Evolutionary conservation across 2,797 vertebrate genomes (phyloP), one percentile per base, ranked within the genome.

Genomic region (Enteromius paludinosus): DNA sequence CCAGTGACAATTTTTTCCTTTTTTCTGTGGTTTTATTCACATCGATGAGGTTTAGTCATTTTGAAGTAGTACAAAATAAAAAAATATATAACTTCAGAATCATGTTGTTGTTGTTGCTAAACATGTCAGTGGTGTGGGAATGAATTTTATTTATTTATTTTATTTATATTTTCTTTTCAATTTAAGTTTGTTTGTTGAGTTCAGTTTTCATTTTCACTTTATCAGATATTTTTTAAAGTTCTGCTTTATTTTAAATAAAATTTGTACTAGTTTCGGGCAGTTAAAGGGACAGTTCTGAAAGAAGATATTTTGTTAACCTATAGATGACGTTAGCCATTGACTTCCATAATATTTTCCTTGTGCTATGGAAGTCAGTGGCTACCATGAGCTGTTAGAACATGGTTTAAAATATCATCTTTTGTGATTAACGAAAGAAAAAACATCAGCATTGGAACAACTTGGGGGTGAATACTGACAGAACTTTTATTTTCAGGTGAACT

Each of bases 41-140:
- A 43, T 68, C 35, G 5, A 1, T 20, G 20, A n/a, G 35, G 14
- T 59, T 25, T 23, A 43, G 11, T 43, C 38, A 68, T 43, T 68
- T 20, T 23, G 18, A 68, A 68, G 33, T n/a, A 20, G 14, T 47
- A 20, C 52, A 41, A 62, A 77, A 64, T 77, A 64, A 64, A 77
- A 11, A 47, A 33, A 77, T 47, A 33, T 12, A 77, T 10, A 52
- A 68, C 3, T 25, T 4, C 62, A 68, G 62, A 23, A 41, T 17
- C 0, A 10, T 65, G 41, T 28, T 75, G 25, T 14, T 5, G 17
- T 0, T 41, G 0, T 38, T 54, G 71, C 30, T n/a, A 12, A 38
- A 23, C n/a, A 41, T 74, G n/a, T 23, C 23, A 7, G 14, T 74
- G 20, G 12, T 8, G 1, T 17, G 20, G 52, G 12, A 52, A 41